phyloP scores from a whole-genome alignment of 2,113 vertebrate genomes.

The Euleptes europaea region DNA sequence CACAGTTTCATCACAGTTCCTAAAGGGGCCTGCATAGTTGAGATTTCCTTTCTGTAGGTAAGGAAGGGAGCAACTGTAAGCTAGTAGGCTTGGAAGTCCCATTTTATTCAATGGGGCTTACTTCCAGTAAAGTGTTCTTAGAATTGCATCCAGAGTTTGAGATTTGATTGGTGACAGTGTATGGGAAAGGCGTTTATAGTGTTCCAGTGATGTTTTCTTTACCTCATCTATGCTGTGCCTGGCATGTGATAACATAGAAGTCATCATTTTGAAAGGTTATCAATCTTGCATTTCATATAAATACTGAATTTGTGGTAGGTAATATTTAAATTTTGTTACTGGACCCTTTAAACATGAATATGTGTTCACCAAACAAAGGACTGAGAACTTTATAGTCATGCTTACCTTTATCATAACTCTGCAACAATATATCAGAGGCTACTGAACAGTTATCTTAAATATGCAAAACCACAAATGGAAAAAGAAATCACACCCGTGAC shows the following conservation, averaged over 20 bases:
- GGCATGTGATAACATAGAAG: constrained; percentile 30
- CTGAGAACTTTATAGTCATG: constrained; percentile 38
- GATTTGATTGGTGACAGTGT: not conserved
- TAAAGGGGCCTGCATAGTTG: no score
- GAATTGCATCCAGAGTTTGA: not conserved
- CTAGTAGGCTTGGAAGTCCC: no score
- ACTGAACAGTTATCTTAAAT: not conserved
- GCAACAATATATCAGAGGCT: not conserved
- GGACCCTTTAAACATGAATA: constrained; percentile 18
- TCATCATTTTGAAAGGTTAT: constrained; percentile 12
- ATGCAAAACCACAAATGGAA: not conserved
- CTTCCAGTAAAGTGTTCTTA: not conserved
- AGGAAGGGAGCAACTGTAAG: no score
- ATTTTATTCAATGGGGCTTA: no score
- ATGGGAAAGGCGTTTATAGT: not conserved
- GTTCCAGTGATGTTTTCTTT: not conserved
- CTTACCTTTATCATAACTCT: constrained; percentile 32
- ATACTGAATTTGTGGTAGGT: constrained; percentile 21
- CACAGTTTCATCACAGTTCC: no score
- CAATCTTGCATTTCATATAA: constrained; percentile 21
- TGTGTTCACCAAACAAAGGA: constrained; percentile 8
- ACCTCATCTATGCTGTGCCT: not conserved
- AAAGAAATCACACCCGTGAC: not conserved
- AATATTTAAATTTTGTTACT: constrained; percentile 40
- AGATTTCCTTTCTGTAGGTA: no score